Base-by-base conservation (phyloP, 2,797 vertebrate genomes). In the Sylvia borin region DNA sequence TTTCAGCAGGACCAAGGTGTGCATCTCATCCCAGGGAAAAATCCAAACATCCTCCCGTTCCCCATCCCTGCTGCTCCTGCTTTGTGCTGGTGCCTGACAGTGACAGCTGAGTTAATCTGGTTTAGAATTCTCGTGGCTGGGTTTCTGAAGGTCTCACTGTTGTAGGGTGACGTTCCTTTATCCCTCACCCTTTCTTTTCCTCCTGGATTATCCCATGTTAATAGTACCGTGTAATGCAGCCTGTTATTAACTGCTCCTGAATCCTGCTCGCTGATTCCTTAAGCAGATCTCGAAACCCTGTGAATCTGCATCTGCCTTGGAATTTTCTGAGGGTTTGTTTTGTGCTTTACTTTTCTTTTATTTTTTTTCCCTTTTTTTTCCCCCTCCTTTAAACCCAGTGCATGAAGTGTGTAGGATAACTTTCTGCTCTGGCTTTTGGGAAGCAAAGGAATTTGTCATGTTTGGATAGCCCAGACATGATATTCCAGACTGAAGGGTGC, bases 171-270 rank as follows among this genome's bases (percentile, higher is more conserved):
- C 1, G 0, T 91, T 78, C 82, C 66, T 72, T 96, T 81, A 93
- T 90, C 95, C 87, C 86, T 89, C 3, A 0, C 50, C 86, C 76
- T 92, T 94, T 95, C 93, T 93, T 92, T 95, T 42, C 60, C 92
- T 57, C 8, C 57, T 77, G 93, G 88, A 89, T 97, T 93, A 96
- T 95, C 94, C 90, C 76, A 19, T 22, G 70, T 76, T 95, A 84
- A 78, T 53, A 81, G 78, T 62, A 12, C 78, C 91, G 2, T 75
- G 78, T 55, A 66, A 93, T 42, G 4, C 61, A 54, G 16, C 2
- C 82, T 47, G 70, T 84, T 94, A 90, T 79, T 85, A 66, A 71
- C 68, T 47, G 7, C 95, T 94, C 93, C 86, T 21, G 75, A 88
- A 80, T 90, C 87, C 89, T 31, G 38, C 81, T 38, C 9, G 54